Conservation (phyloP, 2,797 vertebrate species). For the Threskiornis aethiopicus region DNA sequence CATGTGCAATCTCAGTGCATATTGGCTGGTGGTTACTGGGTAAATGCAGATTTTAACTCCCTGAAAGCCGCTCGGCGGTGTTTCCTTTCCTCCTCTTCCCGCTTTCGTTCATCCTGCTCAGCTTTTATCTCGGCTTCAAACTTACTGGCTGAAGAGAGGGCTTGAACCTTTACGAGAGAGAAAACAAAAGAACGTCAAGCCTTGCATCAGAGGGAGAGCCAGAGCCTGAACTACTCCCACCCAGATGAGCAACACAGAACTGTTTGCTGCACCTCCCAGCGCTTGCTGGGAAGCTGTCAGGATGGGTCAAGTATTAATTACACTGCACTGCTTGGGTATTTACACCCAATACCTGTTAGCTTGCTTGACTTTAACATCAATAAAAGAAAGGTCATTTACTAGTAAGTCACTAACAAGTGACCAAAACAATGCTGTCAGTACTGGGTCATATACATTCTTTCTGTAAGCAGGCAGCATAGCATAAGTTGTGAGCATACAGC, state of each 20-base stretch:
- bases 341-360: not conserved
- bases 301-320: not conserved
- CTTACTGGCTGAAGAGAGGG: conserved; percentile 85
- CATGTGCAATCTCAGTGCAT: conserved; percentile 5
- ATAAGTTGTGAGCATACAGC: not conserved
- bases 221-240: not conserved
- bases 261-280: not conserved
- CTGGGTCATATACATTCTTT: not conserved
- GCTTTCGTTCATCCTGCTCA: conserved; percentile 89
- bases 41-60: conserved; percentile 91
- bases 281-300: not conserved
- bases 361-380: not conserved
- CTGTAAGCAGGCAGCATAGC: not conserved
- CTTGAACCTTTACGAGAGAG: conserved; percentile 81
- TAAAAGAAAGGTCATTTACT: not conserved
- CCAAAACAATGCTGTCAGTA: not conserved
- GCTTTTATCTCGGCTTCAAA: conserved; percentile 94
- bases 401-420: not conserved
- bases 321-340: not conserved
- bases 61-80: conserved; percentile 90
- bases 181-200: not conserved
- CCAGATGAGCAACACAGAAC: not conserved
- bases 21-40: conserved; percentile 54
- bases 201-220: not conserved
- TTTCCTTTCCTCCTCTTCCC: conserved; percentile 85